Conservation (phyloP, 2,797 vertebrate species). For the Betta splendens region DNA sequence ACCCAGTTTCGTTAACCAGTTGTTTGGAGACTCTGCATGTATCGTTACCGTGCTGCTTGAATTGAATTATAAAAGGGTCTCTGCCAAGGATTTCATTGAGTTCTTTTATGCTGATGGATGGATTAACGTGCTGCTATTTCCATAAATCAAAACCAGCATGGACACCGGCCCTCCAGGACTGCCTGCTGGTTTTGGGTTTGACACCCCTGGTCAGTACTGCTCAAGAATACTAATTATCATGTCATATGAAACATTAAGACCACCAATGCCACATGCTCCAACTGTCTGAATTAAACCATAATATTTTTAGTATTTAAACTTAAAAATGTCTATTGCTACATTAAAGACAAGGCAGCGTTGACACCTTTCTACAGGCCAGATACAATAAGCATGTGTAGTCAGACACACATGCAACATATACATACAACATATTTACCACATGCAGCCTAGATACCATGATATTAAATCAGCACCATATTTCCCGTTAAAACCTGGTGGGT, state of each 20-base stretch:
- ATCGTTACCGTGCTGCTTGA: not conserved
- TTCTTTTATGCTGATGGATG: slow-evolving; percentile 31
- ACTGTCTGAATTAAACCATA: slow-evolving; percentile 42
- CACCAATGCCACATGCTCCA: slow-evolving; percentile 43
- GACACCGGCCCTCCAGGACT: no score
- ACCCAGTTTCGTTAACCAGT: slow-evolving; percentile 52
- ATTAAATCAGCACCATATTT: slow-evolving; percentile 44
- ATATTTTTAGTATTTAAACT: slow-evolving; percentile 13
- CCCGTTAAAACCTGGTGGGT: slow-evolving; percentile 36
- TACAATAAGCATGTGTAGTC: slow-evolving; percentile 41
- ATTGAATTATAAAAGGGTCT: not conserved
- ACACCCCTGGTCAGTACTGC: no score
- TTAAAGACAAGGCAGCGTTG: slow-evolving; percentile 10
- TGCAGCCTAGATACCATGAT: slow-evolving; percentile 50
- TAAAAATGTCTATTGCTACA: slow-evolving; percentile 13
- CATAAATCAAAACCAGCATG: no score
- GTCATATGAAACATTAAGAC: slow-evolving; percentile 29
- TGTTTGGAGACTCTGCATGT: slow-evolving; percentile 34
- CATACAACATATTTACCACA: slow-evolving; percentile 32
- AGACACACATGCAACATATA: slow-evolving; percentile 31
- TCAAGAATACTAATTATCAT: slow-evolving; percentile 5
- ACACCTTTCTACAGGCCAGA: slow-evolving; percentile 7
- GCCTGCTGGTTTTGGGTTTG: no score
- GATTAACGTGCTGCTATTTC: slow-evolving; percentile 33
- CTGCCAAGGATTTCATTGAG: slow-evolving; percentile 18